Base-by-base conservation (phyloP, 2,797 vertebrate genomes). In the Amblyraja radiata region DNA sequence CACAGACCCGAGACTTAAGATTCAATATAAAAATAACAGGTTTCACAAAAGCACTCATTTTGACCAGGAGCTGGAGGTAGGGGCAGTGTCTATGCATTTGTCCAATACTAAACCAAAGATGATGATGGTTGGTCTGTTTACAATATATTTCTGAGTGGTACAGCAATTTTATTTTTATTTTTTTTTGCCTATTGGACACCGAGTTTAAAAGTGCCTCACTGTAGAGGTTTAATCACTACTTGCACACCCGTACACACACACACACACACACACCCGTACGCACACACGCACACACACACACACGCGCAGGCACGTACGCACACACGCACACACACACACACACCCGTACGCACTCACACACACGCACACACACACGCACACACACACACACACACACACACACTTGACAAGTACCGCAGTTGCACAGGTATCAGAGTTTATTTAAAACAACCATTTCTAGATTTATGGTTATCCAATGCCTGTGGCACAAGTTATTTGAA, bases 31-130 rank as follows among this genome's bases (percentile, higher is more conserved):
- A 65, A 65, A 32, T 6, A 46, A 90, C 36, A n/a, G 61, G 65
- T 71, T 73, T 39, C 88, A 39, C 23, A 68, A 46, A 46, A 91
- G 88, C 36, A 39, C 88, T 91, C 93, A 1, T 93, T 79, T 63
- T 83, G 93, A 94, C 93, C 76, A 93, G 93, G 93, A 83, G 23
- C 36, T 81, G 73, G 0, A 9, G 1, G 68, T 28, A 71, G 46
- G 68, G 83, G 71, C 39, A 95, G 97, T 97, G 97, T 98, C 97
- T 98, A 98, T 98, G 97, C 97, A 98, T 97, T 97, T 74, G 39
- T 97, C 97, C 96, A 96, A 96, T 97, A 96, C 95, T 97, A 97
- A 97, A 98, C 98, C 98, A 99, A 98, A 98, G 98, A 98, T 97
- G 95, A 96, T 95, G 93, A 96, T 96, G 94, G 93, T 71, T 95